Base-by-base conservation (phyloP, 1,140 invertebrate species). In the Drosophila fuyamai region DNA sequence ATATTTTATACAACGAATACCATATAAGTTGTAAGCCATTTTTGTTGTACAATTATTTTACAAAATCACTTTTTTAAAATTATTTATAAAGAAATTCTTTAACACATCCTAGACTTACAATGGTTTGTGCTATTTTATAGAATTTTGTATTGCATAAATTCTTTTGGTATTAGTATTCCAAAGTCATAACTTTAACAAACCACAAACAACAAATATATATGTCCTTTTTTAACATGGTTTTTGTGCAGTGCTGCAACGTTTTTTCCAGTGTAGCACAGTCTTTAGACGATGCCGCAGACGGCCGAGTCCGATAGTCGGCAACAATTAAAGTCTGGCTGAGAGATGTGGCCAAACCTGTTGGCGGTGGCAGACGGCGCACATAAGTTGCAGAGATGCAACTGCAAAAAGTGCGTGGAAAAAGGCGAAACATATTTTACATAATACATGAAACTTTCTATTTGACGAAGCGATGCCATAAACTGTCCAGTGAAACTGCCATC, bases 401-500 rank as follows among this genome's bases (percentile, higher is more conserved):
- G 38, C 41, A 68, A 80, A 76, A 81, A 58, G 71, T 63, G 44
- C 66, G 44, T 63, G 40, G 44, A 67, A 61, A 51, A 40, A 44
- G 57, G 54, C 66, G 57, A 77, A 63, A 73, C 14, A 74, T 55
- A 73, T 77, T 82, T 82, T 82, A 82, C 80, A 82, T 82, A 81
- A 82, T 58, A 83, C 36, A 61, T 68, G 41, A 56, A 82, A 82
- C 79, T 82, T 82, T 82, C 80, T 82, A 75, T 82, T 82, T 83
- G 77, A 74, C 80, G 79, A 53, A 51, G 36, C 51, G 59, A 53
- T 62, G 47, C 40, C 59, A 36, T 35, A 60, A 46, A 67, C 67
- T 71, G 67, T 48, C 53, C 61, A 57, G 60, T 16, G 40, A 68
- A 44, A 60, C 13, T 18, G 14, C 44, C 63, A 66, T 54, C 47